Conservation (phyloP, 2,888 invertebrate species). For the Therioaphis trifolii region DNA sequence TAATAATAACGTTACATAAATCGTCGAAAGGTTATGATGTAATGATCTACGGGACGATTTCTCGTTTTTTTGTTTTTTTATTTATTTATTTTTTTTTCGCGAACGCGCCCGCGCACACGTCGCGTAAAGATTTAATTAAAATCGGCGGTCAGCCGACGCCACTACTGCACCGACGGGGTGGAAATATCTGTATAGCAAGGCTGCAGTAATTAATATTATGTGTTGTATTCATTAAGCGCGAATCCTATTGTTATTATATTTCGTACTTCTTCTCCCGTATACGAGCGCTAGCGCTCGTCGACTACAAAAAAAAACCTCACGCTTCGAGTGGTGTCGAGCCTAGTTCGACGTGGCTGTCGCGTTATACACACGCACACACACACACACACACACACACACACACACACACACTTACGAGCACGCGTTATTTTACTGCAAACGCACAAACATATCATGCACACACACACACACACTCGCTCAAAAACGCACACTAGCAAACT, state of each 20-base stretch:
- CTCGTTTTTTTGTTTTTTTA: background rate
- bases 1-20: too few relatives aligned
- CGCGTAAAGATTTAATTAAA: conserved; percentile 23
- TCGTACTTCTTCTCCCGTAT: background rate
- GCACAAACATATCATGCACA: background rate
- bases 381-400: conserved; percentile 6
- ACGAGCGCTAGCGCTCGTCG: background rate
- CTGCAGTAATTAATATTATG: background rate
- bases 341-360: conserved; percentile 33
- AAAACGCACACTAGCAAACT: too few relatives aligned
- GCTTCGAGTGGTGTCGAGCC: conserved; percentile 34
- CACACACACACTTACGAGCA: background rate
- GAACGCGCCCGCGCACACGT: background rate
- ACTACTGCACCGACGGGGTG: background rate
- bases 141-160: background rate
- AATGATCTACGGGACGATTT: too few relatives aligned
- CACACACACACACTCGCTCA: background rate
- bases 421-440: background rate
- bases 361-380: background rate
- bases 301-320: conserved; percentile 26
- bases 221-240: conserved; percentile 4
- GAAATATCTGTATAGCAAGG: background rate
- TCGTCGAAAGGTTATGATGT: too few relatives aligned
- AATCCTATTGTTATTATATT: conserved; percentile 3
- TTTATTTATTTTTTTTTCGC: background rate